Percentiles rank a stretch among this genome's conserved stretches.
phyloP scores from a whole-genome alignment of 2,797 vertebrate species.

The Falco cherrug region DNA sequence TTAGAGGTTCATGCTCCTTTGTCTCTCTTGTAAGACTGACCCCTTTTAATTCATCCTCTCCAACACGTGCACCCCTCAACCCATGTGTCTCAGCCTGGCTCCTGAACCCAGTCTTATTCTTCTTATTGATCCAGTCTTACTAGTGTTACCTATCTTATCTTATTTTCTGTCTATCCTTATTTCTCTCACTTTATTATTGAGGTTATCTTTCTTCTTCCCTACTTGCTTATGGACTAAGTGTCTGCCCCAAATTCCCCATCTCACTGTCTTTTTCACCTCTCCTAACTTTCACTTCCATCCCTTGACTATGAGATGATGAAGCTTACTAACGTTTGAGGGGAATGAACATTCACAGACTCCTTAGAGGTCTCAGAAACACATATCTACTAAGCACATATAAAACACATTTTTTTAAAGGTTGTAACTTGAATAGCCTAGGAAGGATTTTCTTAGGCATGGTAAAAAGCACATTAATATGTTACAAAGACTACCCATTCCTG shows the following conservation, averaged over 20 bases:
- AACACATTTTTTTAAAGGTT: not conserved
- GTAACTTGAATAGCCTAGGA: not conserved
- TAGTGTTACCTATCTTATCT: not conserved
- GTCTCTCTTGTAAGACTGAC: not conserved
- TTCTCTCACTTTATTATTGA: not conserved
- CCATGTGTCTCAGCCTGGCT: not conserved
- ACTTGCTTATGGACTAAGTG: not conserved
- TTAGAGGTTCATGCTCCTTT: not conserved
- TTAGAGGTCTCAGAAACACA: not conserved
- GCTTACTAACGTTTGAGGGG: not conserved
- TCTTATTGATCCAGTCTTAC: not conserved
- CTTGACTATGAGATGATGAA: not conserved
- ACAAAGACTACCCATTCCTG: not conserved
- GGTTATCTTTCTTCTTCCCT: not conserved
- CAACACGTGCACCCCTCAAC: not conserved
- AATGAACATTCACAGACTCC: not conserved
- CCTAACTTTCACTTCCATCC: not conserved
- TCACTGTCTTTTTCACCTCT: not conserved
- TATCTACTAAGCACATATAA: not conserved
- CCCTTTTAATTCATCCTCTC: not conserved
- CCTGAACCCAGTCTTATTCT: not conserved
- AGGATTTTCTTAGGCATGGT: not conserved
- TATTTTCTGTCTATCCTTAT: not conserved
- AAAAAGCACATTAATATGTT: not conserved
- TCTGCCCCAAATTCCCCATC: not conserved